Base-by-base conservation (phyloP, 2,888 invertebrate species). In the Lysandra bellargus region DNA sequence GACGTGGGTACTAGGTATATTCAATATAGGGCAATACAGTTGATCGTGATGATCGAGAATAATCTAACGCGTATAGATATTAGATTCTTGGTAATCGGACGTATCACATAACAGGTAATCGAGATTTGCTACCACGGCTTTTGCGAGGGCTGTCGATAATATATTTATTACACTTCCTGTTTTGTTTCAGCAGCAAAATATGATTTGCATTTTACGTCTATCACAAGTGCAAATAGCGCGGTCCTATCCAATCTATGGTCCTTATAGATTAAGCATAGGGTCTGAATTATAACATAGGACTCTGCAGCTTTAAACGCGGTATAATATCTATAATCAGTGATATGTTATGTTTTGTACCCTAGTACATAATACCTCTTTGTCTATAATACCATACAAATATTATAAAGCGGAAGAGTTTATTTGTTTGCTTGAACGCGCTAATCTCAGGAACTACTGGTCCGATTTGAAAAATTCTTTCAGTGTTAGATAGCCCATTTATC, bases 21-120 rank as follows among this genome's bases (percentile, higher is more conserved):
- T 40, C 40, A 40, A 49, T 7, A 40, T 2, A 37, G 14, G 2
- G 44, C 74, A 30, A 1, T 44, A 49, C 23, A 12, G 23, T 4
- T 49, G 75, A 75, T 44, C 23, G 30, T 75, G 75, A 75, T 49
- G 75, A 75, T 9, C 23, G 44, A 75, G 9, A 75, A 75, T 75
- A 75, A 49, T 44, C n/a, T 40, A 76, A 76, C 75, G 23, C 49
- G 30, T 30, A 75, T 75, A 49, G n/a, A n/a, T n/a, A n/a, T n/a
- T n/a, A n/a, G n/a, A 14, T 44, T 44, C 75, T 23, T 14, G 49
- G 75, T 30, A 23, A 75, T 44, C 49, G 37, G 23, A 49, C 49
- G 49, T 76, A 76, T 53, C 12, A 5, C 33, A 57, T 76, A 12
- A 33, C 76, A 57, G 23, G 76, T 76, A 76, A 76, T 57, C 76